phyloP scores from a whole-genome alignment of 2,888 invertebrate species.

The Deilephila porcellus region DNA sequence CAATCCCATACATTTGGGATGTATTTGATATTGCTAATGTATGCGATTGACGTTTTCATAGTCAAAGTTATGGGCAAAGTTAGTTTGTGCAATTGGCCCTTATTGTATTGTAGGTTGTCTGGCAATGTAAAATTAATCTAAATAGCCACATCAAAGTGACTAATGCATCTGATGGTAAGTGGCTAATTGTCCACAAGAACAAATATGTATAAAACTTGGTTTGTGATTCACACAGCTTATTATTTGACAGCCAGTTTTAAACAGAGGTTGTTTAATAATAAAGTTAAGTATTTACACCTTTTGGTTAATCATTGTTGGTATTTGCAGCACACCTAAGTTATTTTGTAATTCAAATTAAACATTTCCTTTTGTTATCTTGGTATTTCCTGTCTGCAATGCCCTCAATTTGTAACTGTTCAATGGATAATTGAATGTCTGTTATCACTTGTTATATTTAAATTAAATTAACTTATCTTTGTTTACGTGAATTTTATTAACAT shows the following conservation, averaged over 20 bases:
- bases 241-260: too few relatives aligned
- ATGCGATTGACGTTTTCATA: too few relatives aligned
- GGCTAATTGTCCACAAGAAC: too few relatives aligned
- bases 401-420: neutral
- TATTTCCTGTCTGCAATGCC: conserved; percentile 11
- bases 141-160: too few relatives aligned
- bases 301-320: neutral
- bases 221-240: too few relatives aligned
- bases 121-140: neutral
- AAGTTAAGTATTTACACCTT: neutral
- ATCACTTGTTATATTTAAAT: neutral
- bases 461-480: neutral
- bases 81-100: too few relatives aligned
- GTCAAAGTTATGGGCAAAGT: too few relatives aligned
- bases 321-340: neutral
- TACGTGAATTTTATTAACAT: neutral
- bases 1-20: too few relatives aligned
- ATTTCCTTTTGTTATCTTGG: conserved; percentile 12
- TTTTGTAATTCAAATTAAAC: conserved; percentile 6
- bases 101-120: neutral
- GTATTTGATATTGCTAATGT: too few relatives aligned
- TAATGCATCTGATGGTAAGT: too few relatives aligned
- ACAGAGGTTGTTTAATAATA: neutral
- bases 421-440: neutral
- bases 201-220: too few relatives aligned